These are phyloP conservation scores for Charina bottae DNA, from an alignment of 2,113 vertebrate genomes.

Conservation along the genomic window DNA sequence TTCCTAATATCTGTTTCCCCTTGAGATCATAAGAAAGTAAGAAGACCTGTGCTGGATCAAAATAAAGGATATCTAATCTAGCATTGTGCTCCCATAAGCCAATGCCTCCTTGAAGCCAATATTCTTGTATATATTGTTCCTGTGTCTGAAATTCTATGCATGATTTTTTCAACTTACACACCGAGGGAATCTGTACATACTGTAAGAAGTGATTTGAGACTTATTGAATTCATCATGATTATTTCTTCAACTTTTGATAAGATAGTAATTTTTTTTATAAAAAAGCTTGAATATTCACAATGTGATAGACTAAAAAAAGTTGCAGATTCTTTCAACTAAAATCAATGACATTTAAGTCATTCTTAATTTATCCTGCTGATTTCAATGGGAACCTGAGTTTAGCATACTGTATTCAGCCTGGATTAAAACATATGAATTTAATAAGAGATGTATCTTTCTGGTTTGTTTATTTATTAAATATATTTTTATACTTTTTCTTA, in stretches of 20 bases:
- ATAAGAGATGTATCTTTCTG: not conserved
- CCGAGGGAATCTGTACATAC: not conserved
- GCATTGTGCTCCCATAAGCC: not conserved
- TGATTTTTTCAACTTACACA: not conserved
- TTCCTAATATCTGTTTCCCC: not conserved
- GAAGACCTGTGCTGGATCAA: not conserved
- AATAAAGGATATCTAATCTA: not conserved
- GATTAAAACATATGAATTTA: not conserved
- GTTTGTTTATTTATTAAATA: too few species aligned
- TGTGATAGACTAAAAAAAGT: not conserved
- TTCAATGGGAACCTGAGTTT: not conserved
- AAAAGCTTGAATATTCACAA: not conserved
- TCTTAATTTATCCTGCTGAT: not conserved
- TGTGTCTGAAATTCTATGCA: not conserved
- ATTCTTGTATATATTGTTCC: not conserved
- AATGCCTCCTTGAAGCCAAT: not conserved
- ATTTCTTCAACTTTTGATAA: not conserved
- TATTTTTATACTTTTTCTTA: too few species aligned
- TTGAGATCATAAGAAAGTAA: not conserved
- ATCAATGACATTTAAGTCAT: too few species aligned
- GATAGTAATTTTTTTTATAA: not conserved
- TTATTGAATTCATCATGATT: not conserved
- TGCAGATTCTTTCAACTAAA: not conserved
- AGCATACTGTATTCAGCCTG: not conserved
- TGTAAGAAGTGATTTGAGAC: not conserved